Percentiles rank a stretch among this genome's conserved stretches.
phyloP scores from a whole-genome alignment of 2,113 vertebrate species.

The Okapia johnstoni region DNA sequence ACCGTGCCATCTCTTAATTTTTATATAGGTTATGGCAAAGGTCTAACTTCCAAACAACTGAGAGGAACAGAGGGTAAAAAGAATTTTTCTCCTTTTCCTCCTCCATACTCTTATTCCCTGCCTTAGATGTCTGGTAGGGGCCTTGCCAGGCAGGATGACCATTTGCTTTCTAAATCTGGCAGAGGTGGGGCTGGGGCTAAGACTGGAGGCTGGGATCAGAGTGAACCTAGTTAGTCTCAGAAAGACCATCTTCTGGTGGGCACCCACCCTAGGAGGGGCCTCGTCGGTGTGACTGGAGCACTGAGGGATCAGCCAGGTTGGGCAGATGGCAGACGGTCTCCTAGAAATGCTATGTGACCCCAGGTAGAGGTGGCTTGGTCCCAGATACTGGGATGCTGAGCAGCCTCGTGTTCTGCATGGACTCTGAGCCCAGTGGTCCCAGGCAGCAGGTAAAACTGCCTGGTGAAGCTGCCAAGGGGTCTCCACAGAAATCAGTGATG shows the following conservation, averaged over 20 bases:
- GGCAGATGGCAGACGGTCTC: conserved; percentile 73
- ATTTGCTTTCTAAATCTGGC: not conserved
- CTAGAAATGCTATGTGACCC: conserved; percentile 75
- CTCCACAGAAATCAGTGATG: not conserved
- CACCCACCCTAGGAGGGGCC: conserved; percentile 64
- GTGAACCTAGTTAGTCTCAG: not conserved
- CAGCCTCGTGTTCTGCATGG: conserved; percentile 56
- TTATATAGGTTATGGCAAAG: not conserved
- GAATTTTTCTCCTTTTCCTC: not conserved
- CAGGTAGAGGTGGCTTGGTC: conserved; percentile 70
- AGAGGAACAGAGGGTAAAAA: not conserved
- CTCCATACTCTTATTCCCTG: not conserved
- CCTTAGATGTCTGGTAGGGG: not conserved
- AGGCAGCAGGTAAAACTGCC: conserved; percentile 1
- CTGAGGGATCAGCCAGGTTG: conserved; percentile 70
- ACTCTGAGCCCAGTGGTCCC: conserved; percentile 50
- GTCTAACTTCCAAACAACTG: not conserved
- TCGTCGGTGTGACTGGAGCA: conserved; percentile 58
- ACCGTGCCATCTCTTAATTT: not conserved
- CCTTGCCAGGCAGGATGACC: not conserved
- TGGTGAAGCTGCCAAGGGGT: not conserved
- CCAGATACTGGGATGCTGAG: conserved; percentile 64
- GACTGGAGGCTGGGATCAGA: not conserved
- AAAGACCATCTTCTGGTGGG: conserved; percentile 30
- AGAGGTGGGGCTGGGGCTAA: not conserved